These are phyloP conservation scores for Epizoanthus ramosus DNA, from an alignment of 92 coral and sea anemone species.

Conservation along the genomic window DNA sequence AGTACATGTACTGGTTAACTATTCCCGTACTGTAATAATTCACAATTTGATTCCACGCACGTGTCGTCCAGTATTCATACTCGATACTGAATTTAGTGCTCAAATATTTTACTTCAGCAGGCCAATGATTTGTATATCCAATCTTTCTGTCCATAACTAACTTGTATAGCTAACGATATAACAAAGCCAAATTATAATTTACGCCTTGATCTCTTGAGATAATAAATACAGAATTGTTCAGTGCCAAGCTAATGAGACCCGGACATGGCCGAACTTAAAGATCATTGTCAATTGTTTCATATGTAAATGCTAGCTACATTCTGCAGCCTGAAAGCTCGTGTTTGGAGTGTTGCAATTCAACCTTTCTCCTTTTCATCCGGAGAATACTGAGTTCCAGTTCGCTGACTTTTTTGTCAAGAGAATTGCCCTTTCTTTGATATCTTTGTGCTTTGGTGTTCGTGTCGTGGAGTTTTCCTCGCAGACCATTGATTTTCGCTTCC, in stretches of 20 bases:
- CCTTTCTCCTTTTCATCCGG: conserved; percentile 23
- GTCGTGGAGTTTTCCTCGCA: conserved; percentile 17
- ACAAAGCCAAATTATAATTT: background rate
- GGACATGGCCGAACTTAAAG: no score
- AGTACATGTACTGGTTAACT: no score
- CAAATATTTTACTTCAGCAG: background rate
- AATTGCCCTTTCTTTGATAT: conserved; percentile 17
- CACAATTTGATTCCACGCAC: no score
- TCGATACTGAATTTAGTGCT: no score
- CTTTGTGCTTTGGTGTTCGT: conserved; percentile 16
- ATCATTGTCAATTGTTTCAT: background rate
- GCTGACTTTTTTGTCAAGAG: conserved; percentile 20
- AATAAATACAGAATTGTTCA: conserved; percentile 15
- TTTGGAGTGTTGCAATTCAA: conserved; percentile 22
- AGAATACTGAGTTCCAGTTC: conserved; percentile 13
- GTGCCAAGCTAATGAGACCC: no score
- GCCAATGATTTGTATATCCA: background rate
- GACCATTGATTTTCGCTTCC: conserved; percentile 33
- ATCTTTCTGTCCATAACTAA: background rate
- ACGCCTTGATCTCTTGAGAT: background rate
- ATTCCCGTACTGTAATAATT: no score
- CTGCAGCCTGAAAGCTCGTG: conserved; percentile 42
- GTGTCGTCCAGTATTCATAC: no score
- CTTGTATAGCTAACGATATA: conserved; percentile 1
- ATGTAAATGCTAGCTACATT: background rate